phyloP scores from a whole-genome alignment of 2,113 vertebrate genomes.

The Lamprotornis superbus region DNA sequence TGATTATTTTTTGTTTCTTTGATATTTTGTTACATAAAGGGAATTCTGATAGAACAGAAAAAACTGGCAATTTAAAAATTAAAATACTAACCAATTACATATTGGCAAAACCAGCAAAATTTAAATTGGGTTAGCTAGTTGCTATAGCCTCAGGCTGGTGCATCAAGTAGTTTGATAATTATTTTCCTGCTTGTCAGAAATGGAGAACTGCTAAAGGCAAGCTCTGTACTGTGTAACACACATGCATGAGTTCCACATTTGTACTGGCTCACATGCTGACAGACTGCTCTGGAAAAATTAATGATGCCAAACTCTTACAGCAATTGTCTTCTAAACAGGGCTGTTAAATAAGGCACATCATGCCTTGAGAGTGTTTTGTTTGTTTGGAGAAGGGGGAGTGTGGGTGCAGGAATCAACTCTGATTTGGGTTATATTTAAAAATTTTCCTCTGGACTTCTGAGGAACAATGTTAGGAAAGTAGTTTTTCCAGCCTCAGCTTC shows the following conservation, averaged over 20 bases:
- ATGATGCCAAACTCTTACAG: not conserved
- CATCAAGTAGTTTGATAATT: conserved; percentile 32
- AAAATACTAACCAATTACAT: not conserved
- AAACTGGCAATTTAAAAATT: not conserved
- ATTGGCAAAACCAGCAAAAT: not conserved
- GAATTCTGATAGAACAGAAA: not conserved
- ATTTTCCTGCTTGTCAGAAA: not conserved
- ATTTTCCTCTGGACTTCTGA: not conserved
- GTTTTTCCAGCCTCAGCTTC: not conserved
- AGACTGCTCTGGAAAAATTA: not conserved
- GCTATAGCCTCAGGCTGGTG: not conserved
- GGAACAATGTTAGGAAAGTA: not conserved
- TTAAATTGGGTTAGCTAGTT: conserved; percentile 23
- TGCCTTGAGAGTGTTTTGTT: not conserved
- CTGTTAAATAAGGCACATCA: not conserved
- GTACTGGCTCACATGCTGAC: not conserved
- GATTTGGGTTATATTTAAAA: not conserved
- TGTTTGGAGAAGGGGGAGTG: not conserved
- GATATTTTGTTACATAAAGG: not conserved
- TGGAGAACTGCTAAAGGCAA: not conserved
- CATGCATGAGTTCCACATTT: not conserved
- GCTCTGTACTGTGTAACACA: not conserved
- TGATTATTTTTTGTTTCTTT: not conserved
- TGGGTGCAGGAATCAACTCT: not conserved
- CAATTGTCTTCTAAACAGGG: not conserved